phyloP scores from a whole-genome alignment of 92 coral and sea anemone species.

The Blastomussa wellsi region DNA sequence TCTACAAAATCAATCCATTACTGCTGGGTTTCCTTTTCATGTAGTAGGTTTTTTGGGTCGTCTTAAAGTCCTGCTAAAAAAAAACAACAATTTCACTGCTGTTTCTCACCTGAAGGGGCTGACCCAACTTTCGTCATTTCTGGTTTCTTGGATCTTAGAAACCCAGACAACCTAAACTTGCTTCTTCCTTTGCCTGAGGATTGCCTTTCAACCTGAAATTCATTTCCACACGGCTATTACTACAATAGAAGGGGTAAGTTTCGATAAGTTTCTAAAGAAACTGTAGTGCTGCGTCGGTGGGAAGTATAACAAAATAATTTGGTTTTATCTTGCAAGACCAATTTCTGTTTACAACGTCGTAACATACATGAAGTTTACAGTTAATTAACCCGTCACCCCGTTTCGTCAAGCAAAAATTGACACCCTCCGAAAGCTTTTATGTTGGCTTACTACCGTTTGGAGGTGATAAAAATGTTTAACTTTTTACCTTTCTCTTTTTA shows the following conservation, averaged over 20 bases:
- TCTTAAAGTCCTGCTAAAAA: background rate
- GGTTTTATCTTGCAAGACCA: background rate
- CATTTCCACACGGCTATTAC: background rate
- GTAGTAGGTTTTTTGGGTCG: background rate
- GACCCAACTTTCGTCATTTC: slow-evolving; percentile 87
- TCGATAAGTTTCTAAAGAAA: no score
- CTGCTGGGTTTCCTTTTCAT: background rate
- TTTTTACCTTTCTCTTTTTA: no score
- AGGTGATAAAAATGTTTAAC: no score
- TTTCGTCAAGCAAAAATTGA: no score
- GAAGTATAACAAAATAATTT: no score
- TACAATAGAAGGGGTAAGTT: no score
- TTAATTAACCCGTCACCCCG: no score
- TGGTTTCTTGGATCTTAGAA: slow-evolving; percentile 85
- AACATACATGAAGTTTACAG: no score
- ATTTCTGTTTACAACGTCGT: background rate
- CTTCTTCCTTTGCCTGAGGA: slow-evolving; percentile 70
- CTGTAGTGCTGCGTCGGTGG: no score
- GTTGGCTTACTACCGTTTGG: no score
- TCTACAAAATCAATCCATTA: background rate
- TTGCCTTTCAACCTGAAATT: slow-evolving; percentile 72
- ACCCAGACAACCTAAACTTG: slow-evolving; percentile 74
- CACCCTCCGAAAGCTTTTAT: no score
- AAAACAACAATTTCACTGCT: background rate
- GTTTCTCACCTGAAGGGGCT: slow-evolving; percentile 82